Evolutionary conservation across 2,113 vertebrate species (phyloP).

Genomic region (Cyanocitta stelleri): DNA sequence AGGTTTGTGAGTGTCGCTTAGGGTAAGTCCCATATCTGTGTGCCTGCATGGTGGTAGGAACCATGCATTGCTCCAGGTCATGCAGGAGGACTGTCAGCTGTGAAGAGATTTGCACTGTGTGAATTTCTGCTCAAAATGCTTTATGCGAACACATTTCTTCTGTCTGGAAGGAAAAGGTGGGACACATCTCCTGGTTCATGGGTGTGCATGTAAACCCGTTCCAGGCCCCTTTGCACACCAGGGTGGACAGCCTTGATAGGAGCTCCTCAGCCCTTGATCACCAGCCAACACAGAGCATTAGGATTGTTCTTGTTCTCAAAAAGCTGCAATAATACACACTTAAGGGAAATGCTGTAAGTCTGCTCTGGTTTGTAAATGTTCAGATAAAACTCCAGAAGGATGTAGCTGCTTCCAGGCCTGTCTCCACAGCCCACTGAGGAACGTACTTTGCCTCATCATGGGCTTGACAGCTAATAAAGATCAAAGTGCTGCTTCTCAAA

Average conservation of each 20-base stretch:
- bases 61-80: neutral
- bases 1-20: neutral
- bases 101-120: neutral
- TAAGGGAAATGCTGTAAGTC: neutral
- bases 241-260: rapidly evolving
- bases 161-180: neutral
- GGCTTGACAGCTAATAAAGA: constrained; percentile 21
- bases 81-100: neutral
- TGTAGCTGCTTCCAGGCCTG: neutral
- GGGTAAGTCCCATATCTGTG: neutral
- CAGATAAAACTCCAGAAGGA: neutral
- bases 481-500: constrained; percentile 20
- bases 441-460: neutral
- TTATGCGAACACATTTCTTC: neutral
- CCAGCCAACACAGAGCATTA: neutral
- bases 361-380: neutral
- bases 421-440: neutral
- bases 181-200: neutral
- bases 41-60: rapidly evolving
- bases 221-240: neutral
- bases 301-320: neutral
- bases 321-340: neutral
- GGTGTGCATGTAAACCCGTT: neutral
- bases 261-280: neutral
- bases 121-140: neutral